phyloP scores from a whole-genome alignment of 2,797 vertebrate genomes.

The Synanceia verrucosa region DNA sequence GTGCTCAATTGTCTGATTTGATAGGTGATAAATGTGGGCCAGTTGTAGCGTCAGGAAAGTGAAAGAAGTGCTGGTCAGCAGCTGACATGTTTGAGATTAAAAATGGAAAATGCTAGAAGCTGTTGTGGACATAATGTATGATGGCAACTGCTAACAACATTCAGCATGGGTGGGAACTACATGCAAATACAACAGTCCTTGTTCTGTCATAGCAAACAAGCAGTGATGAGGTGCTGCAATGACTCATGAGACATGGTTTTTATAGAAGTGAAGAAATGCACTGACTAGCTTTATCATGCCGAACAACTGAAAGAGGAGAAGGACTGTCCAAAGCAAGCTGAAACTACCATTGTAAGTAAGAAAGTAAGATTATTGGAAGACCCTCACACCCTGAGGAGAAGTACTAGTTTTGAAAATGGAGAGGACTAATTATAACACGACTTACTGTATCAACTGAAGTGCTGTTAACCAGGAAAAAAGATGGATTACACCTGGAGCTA shows the following conservation, averaged over 20 bases:
- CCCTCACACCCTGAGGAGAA: constrained; percentile 6
- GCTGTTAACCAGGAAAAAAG: not conserved
- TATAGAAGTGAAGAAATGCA: constrained; percentile 25
- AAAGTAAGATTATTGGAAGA: not conserved
- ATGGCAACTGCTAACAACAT: constrained; percentile 25
- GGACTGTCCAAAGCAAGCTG: not conserved
- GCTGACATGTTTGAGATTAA: constrained; percentile 39
- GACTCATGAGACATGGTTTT: constrained; percentile 33
- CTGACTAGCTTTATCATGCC: constrained; percentile 11
- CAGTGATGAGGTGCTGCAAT: constrained; percentile 5
- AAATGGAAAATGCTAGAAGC: constrained; percentile 24
- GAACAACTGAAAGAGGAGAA: not conserved
- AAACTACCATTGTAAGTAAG: not conserved
- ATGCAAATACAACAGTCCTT: constrained; percentile 1
- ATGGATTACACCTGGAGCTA: constrained; percentile 27
- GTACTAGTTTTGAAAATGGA: not conserved
- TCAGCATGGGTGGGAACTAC: constrained; percentile 10
- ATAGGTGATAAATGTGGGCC: constrained; percentile 23
- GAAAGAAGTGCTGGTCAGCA: constrained; percentile 27
- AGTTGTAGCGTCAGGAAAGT: constrained; percentile 10
- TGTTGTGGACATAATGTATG: constrained; percentile 12
- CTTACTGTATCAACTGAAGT: not conserved
- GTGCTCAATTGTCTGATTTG: constrained; percentile 40
- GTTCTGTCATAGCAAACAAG: not conserved
- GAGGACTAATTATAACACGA: not conserved